Evolutionary conservation across 2,797 vertebrate species (phyloP).

Genomic region (Muscicapa striata): DNA sequence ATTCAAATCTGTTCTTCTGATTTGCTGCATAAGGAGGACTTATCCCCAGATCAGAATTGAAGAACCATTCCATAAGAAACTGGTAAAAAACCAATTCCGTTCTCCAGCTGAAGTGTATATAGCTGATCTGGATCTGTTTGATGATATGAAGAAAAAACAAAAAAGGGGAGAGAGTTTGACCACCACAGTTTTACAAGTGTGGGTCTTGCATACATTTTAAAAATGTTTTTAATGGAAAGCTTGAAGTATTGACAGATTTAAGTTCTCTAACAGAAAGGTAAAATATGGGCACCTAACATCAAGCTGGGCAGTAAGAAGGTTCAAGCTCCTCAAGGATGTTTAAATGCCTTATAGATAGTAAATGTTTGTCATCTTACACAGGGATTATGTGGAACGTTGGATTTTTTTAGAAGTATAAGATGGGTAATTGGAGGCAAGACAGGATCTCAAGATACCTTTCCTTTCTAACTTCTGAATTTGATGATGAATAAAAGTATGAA

Average conservation of each 20-base stretch:
- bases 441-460: neutral
- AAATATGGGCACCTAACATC: neutral
- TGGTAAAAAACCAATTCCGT: neutral
- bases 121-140: neutral
- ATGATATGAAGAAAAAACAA: neutral
- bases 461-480: neutral
- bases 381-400: neutral
- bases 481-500: neutral
- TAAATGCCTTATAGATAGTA: neutral
- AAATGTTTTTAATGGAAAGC: neutral
- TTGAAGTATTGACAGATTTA: neutral
- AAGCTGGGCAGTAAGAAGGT: neutral
- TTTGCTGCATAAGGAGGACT: neutral
- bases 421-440: neutral
- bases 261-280: neutral
- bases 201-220: neutral
- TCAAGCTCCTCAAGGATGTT: neutral
- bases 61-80: neutral
- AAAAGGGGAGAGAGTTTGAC: neutral
- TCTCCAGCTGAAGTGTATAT: neutral
- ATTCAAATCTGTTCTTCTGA: neutral
- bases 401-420: neutral
- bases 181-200: neutral
- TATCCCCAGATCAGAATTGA: neutral
- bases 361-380: neutral